Evolutionary conservation across 2,113 vertebrate genomes (phyloP).

Genomic region (Petrocephalus microphthalmus): DNA sequence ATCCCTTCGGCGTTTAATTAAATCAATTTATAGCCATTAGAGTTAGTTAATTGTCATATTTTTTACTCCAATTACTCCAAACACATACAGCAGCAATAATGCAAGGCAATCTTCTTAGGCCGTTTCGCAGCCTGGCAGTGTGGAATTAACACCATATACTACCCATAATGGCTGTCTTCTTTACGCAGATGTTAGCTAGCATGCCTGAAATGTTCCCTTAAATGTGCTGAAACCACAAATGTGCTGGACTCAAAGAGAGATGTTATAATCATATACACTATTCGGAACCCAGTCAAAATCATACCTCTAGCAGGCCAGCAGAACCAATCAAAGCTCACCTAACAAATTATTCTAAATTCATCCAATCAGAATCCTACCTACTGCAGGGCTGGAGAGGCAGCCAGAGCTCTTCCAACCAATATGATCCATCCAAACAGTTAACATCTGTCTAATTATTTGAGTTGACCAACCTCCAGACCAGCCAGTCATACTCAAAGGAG

Average conservation of each 20-base stretch:
- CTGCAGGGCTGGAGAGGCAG: not conserved
- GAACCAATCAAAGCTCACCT: not conserved
- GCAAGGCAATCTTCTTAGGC: not conserved
- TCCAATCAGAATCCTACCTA: slow-evolving; percentile 2
- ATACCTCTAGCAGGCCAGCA: not conserved
- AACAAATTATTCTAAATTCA: not conserved
- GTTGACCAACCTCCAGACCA: not conserved
- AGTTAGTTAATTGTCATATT: not conserved
- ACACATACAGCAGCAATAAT: not conserved
- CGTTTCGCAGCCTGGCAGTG: not conserved
- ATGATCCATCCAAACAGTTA: not conserved
- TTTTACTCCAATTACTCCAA: not conserved
- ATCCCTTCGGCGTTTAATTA: not conserved
- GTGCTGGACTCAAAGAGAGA: not conserved
- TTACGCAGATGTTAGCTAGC: not conserved
- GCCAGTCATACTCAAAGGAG: not conserved
- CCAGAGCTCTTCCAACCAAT: not conserved
- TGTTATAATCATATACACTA: not conserved
- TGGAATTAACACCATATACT: not conserved
- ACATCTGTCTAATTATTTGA: not conserved
- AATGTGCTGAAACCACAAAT: not conserved
- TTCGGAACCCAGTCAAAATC: not conserved
- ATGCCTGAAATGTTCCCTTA: not conserved
- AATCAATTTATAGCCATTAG: not conserved
- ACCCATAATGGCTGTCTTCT: not conserved